Percentiles rank a stretch among this genome's conserved stretches.
phyloP scores from a whole-genome alignment of 2,888 invertebrate genomes.

The Steromphala cineraria region DNA sequence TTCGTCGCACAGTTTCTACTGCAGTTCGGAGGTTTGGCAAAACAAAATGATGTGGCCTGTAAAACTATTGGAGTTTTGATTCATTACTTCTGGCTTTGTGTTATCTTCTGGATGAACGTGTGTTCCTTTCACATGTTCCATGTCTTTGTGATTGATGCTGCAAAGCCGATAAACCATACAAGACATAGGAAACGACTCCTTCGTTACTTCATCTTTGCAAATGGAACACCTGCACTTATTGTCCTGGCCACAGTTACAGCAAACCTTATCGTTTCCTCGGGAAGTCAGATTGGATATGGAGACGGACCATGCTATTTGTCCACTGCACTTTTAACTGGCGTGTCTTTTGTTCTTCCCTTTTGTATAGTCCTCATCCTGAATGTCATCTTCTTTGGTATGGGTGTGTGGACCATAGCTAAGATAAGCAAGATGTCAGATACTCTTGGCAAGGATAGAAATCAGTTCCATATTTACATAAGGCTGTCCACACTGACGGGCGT shows the following conservation, averaged over 20 bases:
- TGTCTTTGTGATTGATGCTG: slow-evolving; percentile 25
- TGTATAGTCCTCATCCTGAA: slow-evolving; percentile 47
- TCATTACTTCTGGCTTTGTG: slow-evolving; percentile 47
- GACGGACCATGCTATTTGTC: slow-evolving; percentile 35
- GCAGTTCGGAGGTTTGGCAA: slow-evolving; percentile 31
- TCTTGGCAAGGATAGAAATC: slow-evolving; percentile 27
- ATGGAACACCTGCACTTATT: slow-evolving; percentile 21
- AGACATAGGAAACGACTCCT: background rate
- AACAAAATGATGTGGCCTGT: slow-evolving; percentile 28
- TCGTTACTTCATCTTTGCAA: slow-evolving; percentile 28
- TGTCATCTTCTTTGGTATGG: slow-evolving; percentile 41
- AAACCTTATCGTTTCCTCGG: slow-evolving; percentile 15
- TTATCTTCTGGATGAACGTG: slow-evolving; percentile 44
- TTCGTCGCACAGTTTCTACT: slow-evolving; percentile 39
- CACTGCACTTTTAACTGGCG: slow-evolving; percentile 15
- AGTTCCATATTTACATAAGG: slow-evolving; percentile 43
- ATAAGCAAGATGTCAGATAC: slow-evolving; percentile 26
- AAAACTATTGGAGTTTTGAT: slow-evolving; percentile 35
- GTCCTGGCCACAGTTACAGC: slow-evolving; percentile 16
- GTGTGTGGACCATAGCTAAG: slow-evolving; percentile 37
- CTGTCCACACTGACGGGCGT: slow-evolving; percentile 50
- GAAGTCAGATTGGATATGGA: slow-evolving; percentile 36
- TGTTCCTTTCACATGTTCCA: slow-evolving; percentile 41
- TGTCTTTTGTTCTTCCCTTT: slow-evolving; percentile 47
- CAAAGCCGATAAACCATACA: background rate